Evolutionary conservation across 2,113 vertebrate species (phyloP).

Genomic region (Setophaga kirtlandii): DNA sequence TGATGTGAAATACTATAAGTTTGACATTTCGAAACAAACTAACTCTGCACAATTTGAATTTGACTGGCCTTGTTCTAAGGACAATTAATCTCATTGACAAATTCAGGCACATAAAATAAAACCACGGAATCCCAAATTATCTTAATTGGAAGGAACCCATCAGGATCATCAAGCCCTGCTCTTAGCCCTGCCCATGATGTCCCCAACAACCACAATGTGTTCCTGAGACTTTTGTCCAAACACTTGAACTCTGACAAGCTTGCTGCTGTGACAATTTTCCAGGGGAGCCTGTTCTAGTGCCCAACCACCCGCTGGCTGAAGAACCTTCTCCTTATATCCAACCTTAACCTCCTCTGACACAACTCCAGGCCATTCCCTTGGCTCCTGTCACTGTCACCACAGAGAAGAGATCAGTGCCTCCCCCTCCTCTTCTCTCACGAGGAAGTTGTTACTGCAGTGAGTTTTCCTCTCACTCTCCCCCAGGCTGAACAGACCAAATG

Average conservation of each 20-base stretch:
- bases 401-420: background rate
- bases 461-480: background rate
- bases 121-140: background rate
- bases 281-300: background rate
- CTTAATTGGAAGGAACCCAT: background rate
- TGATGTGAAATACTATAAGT: background rate
- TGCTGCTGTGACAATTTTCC: background rate
- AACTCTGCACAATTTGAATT: background rate
- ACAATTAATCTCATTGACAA: background rate
- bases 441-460: background rate
- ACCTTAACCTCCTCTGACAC: fast-evolving
- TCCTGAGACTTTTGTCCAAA: background rate
- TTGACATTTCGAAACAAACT: background rate
- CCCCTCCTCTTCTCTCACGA: fast-evolving
- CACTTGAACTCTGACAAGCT: fast-evolving
- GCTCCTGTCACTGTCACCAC: too few relatives aligned
- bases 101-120: background rate
- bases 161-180: too few relatives aligned
- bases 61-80: background rate
- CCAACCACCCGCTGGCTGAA: fast-evolving
- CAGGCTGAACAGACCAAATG: background rate
- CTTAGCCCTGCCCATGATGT: background rate
- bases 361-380: fast-evolving
- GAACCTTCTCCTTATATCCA: background rate
- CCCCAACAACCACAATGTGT: too few relatives aligned